Conservation (phyloP, 2,113 vertebrate genomes). For the Perognathus longimembris region DNA sequence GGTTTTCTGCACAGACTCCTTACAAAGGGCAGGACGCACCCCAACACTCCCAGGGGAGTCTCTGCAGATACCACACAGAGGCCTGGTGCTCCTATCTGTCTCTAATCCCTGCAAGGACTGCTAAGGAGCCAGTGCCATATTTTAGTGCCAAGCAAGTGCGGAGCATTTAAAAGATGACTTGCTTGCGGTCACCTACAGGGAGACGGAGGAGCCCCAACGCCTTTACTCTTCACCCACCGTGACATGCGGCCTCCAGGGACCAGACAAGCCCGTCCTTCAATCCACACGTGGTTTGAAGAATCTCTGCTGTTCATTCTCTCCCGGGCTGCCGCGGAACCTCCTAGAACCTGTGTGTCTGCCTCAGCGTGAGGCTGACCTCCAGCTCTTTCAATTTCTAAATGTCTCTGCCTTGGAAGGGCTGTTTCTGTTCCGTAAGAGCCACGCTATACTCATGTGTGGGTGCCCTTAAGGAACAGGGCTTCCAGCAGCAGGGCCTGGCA, state of each 20-base stretch:
- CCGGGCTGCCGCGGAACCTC: background rate
- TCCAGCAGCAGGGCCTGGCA: background rate
- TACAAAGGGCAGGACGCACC: background rate
- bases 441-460: background rate
- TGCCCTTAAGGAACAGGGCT: conserved; percentile 27
- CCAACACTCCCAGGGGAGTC: background rate
- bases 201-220: background rate
- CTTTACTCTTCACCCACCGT: accelerated
- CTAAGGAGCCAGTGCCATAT: background rate
- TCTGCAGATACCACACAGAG: background rate
- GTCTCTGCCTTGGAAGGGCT: background rate
- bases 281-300: background rate
- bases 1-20: background rate
- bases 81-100: background rate
- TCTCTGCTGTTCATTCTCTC: background rate
- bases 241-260: background rate
- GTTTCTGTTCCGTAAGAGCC: background rate
- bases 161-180: background rate
- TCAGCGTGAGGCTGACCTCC: background rate
- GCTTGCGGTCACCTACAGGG: background rate
- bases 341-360: background rate
- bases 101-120: background rate
- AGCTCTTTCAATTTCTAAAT: background rate
- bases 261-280: background rate
- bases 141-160: background rate